Conservation (phyloP, 2,888 invertebrate species). For the Rotaria macrura region DNA sequence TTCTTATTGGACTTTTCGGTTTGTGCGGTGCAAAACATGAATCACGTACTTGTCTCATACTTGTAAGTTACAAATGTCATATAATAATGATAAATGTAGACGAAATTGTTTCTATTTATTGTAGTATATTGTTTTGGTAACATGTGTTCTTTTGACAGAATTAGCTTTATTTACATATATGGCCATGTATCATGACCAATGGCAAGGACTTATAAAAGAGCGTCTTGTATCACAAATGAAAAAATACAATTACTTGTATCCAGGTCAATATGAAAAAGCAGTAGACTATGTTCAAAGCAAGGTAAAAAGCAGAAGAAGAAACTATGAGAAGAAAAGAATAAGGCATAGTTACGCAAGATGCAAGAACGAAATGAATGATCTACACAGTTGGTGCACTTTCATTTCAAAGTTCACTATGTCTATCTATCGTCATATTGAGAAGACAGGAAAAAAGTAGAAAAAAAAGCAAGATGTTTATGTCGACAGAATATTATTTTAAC, state of each 20-base stretch:
- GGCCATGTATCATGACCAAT: not conserved
- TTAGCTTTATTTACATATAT: not conserved
- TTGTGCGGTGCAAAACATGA: not conserved
- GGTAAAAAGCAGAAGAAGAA: not conserved
- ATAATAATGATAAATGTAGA: too few species aligned
- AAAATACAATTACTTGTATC: not conserved
- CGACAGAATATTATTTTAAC: not conserved
- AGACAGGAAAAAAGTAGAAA: too few species aligned
- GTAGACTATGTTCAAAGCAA: constrained; percentile 14
- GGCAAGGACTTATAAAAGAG: not conserved
- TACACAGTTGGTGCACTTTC: not conserved
- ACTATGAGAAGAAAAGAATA: not conserved
- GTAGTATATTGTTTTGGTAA: not conserved
- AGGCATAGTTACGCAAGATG: not conserved
- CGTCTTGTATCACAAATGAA: not conserved
- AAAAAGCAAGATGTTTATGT: not conserved
- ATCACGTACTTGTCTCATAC: not conserved
- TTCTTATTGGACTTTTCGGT: not conserved
- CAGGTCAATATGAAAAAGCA: not conserved
- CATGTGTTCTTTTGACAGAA: not conserved
- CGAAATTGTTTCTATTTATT: not conserved
- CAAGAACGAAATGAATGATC: not conserved
- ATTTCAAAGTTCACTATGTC: not conserved
- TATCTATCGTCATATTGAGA: not conserved
- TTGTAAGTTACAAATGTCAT: not conserved